Evolutionary conservation across 2,797 vertebrate species (phyloP).

Genomic region (Rachycentron canadum): DNA sequence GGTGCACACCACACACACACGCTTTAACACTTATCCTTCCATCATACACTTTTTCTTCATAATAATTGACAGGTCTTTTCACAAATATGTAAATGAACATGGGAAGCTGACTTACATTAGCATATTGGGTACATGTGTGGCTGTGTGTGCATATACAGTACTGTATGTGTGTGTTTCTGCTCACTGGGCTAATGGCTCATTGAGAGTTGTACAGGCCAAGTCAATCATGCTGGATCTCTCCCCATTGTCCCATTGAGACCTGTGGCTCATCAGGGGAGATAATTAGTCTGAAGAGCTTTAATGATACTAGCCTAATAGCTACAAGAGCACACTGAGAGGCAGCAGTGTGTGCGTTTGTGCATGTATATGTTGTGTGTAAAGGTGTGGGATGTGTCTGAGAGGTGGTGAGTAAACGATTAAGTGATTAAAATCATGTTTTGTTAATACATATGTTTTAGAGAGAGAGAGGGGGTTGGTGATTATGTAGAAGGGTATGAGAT

Average conservation of each 20-base stretch:
- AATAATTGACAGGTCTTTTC: conserved; percentile 61
- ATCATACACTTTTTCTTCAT: conserved; percentile 25
- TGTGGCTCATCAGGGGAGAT: conserved; percentile 76
- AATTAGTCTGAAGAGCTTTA: conserved; percentile 82
- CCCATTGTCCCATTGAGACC: conserved; percentile 71
- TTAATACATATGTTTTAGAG: conserved; percentile 39
- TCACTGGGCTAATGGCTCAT: conserved; percentile 56
- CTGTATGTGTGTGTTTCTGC: conserved; percentile 21
- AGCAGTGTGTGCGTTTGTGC: conserved; percentile 25
- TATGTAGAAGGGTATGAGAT: conserved; percentile 36
- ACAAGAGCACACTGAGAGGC: conserved; percentile 58
- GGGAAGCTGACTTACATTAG: conserved; percentile 51
- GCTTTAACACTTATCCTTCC: conserved; percentile 24
- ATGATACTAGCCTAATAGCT: conserved; percentile 78
- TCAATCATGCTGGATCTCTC: conserved; percentile 73
- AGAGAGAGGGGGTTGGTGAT: conserved; percentile 23
- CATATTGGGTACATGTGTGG: too few species aligned
- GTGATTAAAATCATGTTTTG: conserved; percentile 63
- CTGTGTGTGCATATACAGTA: neutral
- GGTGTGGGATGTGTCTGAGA: conserved; percentile 43
- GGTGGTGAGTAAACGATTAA: conserved; percentile 37
- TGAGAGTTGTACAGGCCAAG: conserved; percentile 61
- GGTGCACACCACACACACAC: conserved; percentile 36
- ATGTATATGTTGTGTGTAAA: conserved; percentile 18
- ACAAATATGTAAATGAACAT: conserved; percentile 63